phyloP scores from a whole-genome alignment of 2,797 vertebrate genomes.

The Geotrypetes seraphini region DNA sequence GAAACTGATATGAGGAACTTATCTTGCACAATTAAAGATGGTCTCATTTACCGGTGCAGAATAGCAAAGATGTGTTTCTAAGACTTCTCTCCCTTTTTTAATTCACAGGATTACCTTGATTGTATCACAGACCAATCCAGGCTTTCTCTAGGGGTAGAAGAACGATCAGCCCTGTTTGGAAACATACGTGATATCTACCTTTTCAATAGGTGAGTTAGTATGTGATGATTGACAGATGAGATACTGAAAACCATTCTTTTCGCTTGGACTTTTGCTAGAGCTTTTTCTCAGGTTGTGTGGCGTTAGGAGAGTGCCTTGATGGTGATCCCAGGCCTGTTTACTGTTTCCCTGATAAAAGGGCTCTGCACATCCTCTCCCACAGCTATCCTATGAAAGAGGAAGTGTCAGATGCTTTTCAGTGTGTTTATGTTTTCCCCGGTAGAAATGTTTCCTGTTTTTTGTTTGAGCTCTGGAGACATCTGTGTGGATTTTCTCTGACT shows the following conservation, averaged over 20 bases:
- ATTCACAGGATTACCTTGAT: conserved; percentile 83
- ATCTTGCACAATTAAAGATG: conserved; percentile 19
- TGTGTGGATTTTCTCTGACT: too few relatives aligned
- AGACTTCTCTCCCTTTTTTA: conserved; percentile 13
- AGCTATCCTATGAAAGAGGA: too few relatives aligned
- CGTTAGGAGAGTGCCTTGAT: too few relatives aligned
- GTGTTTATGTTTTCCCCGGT: too few relatives aligned
- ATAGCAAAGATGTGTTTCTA: conserved; percentile 21
- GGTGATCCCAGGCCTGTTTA: too few relatives aligned
- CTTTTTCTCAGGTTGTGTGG: too few relatives aligned
- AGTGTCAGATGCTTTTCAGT: too few relatives aligned
- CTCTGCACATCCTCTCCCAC: too few relatives aligned
- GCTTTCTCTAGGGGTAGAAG: conserved; percentile 74
- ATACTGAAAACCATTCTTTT: neutral
- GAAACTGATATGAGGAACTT: conserved; percentile 24
- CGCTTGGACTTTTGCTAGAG: too few relatives aligned
- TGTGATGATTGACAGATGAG: neutral
- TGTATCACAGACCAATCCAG: conserved; percentile 81
- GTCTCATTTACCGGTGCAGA: conserved; percentile 14
- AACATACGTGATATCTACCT: conserved; percentile 90
- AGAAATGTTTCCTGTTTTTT: too few relatives aligned
- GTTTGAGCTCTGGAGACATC: too few relatives aligned
- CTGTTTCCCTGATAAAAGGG: too few relatives aligned
- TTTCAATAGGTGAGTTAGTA: conserved; percentile 80
- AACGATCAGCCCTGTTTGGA: conserved; percentile 84